Conservation (phyloP, 1,140 invertebrate species). For the Hypsibius dujardini region DNA sequence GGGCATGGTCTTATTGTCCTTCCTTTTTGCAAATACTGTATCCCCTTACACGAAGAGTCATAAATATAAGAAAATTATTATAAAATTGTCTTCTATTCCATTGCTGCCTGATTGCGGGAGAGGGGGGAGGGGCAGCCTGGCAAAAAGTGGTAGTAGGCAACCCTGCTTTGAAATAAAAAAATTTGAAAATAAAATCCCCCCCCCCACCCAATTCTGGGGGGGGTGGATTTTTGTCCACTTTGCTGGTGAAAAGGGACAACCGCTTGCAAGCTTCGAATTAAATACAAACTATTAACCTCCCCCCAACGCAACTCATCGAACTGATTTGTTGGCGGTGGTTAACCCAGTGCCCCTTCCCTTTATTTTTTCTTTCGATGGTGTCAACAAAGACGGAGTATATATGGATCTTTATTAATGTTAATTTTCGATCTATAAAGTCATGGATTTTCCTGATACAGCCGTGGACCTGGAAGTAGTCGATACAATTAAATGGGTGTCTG, state of each 20-base stretch:
- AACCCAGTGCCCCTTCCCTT: neutral
- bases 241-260: neutral
- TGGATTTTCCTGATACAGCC: neutral
- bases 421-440: neutral
- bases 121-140: neutral
- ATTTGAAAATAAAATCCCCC: too few relatives aligned
- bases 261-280: neutral
- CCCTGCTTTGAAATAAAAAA: neutral
- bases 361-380: neutral
- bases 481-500: neutral
- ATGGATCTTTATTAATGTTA: neutral
- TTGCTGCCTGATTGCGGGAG: neutral
- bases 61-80: neutral
- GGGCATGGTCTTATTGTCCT: too few relatives aligned
- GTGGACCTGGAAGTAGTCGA: neutral
- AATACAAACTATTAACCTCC: neutral
- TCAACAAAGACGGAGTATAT: neutral
- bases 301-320: neutral
- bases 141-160: neutral
- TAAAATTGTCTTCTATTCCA: neutral
- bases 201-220: too few relatives aligned
- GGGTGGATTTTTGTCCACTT: too few relatives aligned
- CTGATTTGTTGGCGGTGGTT: neutral
- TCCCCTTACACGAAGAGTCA: neutral
- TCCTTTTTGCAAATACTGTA: too few relatives aligned